These are phyloP conservation scores for Drosophila pruinosa DNA, from an alignment of 1,140 invertebrate species.

Conservation along the genomic window DNA sequence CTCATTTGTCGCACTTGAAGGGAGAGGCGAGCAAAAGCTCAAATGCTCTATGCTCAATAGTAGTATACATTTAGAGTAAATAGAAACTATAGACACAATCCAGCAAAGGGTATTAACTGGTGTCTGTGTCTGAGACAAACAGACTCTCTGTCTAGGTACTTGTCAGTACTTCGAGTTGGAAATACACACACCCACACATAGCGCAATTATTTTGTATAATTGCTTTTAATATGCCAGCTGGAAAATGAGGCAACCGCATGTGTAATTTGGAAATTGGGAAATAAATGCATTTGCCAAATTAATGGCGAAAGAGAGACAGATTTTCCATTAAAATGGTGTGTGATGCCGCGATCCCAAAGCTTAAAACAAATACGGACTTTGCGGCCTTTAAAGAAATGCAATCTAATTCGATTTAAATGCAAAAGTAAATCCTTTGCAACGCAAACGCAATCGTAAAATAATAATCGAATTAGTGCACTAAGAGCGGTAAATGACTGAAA, in stretches of 20 bases:
- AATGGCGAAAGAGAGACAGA: neutral
- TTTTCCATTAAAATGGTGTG: neutral
- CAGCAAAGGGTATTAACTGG: neutral
- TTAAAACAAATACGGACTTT: neutral
- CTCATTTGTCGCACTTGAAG: conserved; percentile 48
- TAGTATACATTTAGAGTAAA: no score
- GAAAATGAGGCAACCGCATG: conserved; percentile 52
- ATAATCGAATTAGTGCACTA: conserved; percentile 45
- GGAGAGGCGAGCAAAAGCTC: neutral
- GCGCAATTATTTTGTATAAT: conserved; percentile 67
- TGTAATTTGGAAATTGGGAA: conserved; percentile 68
- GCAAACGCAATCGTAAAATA: neutral
- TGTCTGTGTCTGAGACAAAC: neutral
- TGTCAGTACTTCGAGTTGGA: neutral
- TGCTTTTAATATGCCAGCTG: conserved; percentile 57
- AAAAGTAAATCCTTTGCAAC: conserved; percentile 47
- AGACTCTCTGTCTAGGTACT: neutral
- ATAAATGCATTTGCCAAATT: conserved; percentile 51
- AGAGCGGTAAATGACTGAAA: neutral
- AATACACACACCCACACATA: conserved; percentile 22
- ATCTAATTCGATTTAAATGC: conserved; percentile 1
- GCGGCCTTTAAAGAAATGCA: neutral
- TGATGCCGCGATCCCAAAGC: neutral
- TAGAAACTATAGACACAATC: no score
- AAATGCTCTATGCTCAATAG: neutral